Percentiles rank a stretch among this genome's conserved stretches.
Evolutionary conservation across 2,113 vertebrate species (phyloP).

Genomic region (Coptodon rendalli): DNA sequence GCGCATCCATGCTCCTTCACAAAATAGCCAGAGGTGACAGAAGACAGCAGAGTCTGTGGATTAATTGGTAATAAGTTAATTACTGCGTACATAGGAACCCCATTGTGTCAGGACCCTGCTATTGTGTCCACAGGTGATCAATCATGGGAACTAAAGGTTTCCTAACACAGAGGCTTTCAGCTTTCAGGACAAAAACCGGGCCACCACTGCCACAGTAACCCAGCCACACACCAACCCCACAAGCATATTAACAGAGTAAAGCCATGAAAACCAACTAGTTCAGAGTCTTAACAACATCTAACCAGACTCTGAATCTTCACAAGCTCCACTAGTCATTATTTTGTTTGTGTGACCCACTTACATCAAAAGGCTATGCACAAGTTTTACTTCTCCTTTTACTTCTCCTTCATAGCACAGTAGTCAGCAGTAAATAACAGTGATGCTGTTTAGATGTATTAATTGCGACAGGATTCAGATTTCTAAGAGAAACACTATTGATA

Average conservation of each 20-base stretch:
- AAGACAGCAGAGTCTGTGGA: constrained; percentile 11
- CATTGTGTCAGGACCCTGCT: constrained; percentile 10
- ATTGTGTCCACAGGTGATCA: constrained; percentile 47
- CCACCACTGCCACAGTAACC: constrained; percentile 29
- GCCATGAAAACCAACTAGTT: background rate
- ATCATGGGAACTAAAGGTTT: constrained; percentile 25
- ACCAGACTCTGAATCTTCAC: background rate
- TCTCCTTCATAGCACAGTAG: background rate
- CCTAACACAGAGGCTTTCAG: constrained; percentile 33
- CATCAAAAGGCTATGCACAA: background rate
- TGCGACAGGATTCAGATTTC: background rate
- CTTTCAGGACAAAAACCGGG: background rate
- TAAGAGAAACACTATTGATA: background rate
- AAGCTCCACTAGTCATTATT: background rate
- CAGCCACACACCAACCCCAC: background rate
- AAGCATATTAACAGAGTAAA: background rate
- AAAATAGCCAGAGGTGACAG: constrained; percentile 27
- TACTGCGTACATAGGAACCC: background rate
- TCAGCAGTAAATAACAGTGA: background rate
- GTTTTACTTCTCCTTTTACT: background rate
- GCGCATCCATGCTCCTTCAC: background rate
- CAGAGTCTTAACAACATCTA: background rate
- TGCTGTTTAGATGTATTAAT: background rate
- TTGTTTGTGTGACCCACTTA: background rate
- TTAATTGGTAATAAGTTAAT: constrained; percentile 54